Evolutionary conservation across 2,888 invertebrate genomes (phyloP).

Genomic region (Macroteleia sp.): DNA sequence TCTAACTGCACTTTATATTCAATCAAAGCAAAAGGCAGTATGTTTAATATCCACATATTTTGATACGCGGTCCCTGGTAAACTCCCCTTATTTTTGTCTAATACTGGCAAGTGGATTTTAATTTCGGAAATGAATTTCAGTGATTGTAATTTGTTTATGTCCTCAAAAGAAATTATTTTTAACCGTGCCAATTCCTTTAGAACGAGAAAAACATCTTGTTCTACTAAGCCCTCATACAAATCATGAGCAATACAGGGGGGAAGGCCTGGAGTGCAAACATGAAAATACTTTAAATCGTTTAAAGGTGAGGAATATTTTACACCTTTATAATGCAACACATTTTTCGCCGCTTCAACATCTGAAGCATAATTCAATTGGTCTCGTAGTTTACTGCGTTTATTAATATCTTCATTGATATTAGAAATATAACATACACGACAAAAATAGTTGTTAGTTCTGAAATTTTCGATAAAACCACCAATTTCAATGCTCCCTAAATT

Average conservation of each 20-base stretch:
- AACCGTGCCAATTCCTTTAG: conserved; percentile 57
- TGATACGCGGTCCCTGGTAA: conserved; percentile 18
- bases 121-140: conserved; percentile 1
- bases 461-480: conserved; percentile 66
- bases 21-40: conserved; percentile 15
- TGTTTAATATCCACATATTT: conserved; percentile 25
- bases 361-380: conserved; percentile 4
- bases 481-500: conserved; percentile 29
- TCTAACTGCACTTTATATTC: not conserved
- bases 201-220: conserved; percentile 55
- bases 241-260: conserved; percentile 70
- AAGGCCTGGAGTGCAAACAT: conserved; percentile 65
- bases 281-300: conserved; percentile 69
- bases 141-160: conserved; percentile 4
- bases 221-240: conserved; percentile 68
- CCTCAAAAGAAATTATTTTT: conserved; percentile 19
- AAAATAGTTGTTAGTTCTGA: conserved; percentile 27
- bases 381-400: conserved; percentile 12
- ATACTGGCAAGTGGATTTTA: conserved; percentile 7
- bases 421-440: conserved; percentile 32
- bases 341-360: conserved; percentile 6
- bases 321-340: conserved; percentile 50
- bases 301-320: conserved; percentile 69
- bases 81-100: conserved; percentile 4
- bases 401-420: conserved; percentile 15